Conservation (phyloP, 2,113 vertebrate species). For the Vulpes ferrilata region DNA sequence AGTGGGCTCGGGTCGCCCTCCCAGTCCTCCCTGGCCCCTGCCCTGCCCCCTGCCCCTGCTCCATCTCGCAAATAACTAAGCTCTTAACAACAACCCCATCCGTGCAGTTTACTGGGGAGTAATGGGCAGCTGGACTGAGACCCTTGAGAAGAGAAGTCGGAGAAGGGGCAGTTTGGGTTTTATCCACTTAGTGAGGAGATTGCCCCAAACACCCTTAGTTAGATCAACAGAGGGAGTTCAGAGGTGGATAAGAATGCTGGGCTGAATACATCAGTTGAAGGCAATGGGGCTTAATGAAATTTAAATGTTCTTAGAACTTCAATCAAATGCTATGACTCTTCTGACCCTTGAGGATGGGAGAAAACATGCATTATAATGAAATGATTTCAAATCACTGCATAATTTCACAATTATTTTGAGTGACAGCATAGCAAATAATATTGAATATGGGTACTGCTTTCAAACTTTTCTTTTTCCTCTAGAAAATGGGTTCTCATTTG, state of each 20-base stretch:
- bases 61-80: too few relatives aligned
- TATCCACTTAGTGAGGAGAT: background rate
- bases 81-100: background rate
- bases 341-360: background rate
- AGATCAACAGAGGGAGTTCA: background rate
- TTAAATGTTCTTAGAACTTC: background rate
- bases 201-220: background rate
- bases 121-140: background rate
- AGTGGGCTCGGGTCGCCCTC: too few relatives aligned
- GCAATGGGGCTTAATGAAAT: background rate
- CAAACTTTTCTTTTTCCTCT: background rate
- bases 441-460: background rate
- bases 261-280: background rate
- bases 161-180: background rate
- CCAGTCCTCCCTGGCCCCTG: too few relatives aligned
- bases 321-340: background rate
- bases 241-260: background rate
- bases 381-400: background rate
- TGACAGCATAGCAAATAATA: background rate
- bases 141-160: background rate
- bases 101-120: background rate
- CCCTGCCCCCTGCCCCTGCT: too few relatives aligned
- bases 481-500: background rate
- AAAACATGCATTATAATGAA: slow-evolving; percentile 17
- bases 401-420: background rate